Evolutionary conservation across 2,797 vertebrate genomes (phyloP), one percentile per base, ranked within the genome.

Genomic region (Ceyx erithaca): DNA sequence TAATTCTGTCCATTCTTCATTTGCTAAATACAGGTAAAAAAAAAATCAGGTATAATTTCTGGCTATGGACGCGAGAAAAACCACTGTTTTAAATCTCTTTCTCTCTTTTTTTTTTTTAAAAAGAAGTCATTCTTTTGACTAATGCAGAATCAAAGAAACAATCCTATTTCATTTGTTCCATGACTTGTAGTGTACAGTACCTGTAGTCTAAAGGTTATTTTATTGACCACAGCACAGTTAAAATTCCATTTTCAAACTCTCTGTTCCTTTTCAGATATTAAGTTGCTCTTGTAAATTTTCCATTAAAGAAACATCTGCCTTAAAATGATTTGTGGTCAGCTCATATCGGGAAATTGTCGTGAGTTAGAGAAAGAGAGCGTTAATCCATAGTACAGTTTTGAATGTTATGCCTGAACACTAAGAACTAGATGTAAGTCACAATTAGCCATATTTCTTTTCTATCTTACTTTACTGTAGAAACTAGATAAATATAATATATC

Each of bases 81-180:
- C 0, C 0, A 1, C 12, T 25, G 46, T 66, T 78, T 75, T 25
- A 70, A 45, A 41, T 35, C 5, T 37, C 2, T 15, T 12, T 68
- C 62, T 45, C 18, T 45, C 20, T 20, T 45, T 45, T 20, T 45
- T 18, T 48, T 25, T 87, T 54, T 54, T n/a, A n/a, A n/a, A 18
- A 63, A 69, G 14, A 31, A 80, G 61, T 5, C 4, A 7, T 28
- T 20, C 7, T 68, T 72, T 72, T 81, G 19, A 55, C 22, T 57
- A 45, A 73, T 11, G 13, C 25, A 63, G 40, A 33, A 57, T n/a
- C 13, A 45, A 68, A 79, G 31, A 43, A 72, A 6, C 9, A 23
- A 23, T 76, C n/a, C 10, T 46, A 41, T 62, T 95, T 77, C 57
- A 54, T 77, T 77, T 40, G 12, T 75, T 8, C 41, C 8, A 14